These are phyloP conservation scores for Cyaniris semiargus DNA, from an alignment of 2,888 invertebrate genomes.

Conservation along the genomic window DNA sequence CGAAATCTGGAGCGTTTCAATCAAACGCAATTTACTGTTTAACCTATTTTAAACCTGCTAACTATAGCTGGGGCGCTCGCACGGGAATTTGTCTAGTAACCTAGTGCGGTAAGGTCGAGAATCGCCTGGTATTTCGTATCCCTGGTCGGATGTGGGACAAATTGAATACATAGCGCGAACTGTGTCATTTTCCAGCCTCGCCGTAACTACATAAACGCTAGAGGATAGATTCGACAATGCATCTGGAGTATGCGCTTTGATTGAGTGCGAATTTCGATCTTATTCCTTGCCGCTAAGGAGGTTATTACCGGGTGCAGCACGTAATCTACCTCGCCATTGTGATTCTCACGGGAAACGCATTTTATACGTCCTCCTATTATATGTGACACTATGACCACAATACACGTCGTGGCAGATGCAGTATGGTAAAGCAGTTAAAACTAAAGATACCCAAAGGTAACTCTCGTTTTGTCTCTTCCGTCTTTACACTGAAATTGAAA, in stretches of 20 bases:
- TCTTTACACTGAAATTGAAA: neutral
- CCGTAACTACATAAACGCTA: constrained; percentile 32
- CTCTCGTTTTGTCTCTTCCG: neutral
- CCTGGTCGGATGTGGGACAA: constrained; percentile 16
- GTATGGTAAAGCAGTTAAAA: too few species aligned
- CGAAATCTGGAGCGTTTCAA: constrained; percentile 66
- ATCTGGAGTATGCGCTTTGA: neutral
- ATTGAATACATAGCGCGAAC: constrained; percentile 33
- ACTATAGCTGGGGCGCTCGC: constrained; percentile 33
- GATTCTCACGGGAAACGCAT: neutral
- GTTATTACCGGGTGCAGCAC: neutral
- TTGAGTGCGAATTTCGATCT: neutral
- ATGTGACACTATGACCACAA: neutral
- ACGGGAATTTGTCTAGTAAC: constrained; percentile 37
- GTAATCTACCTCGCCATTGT: neutral
- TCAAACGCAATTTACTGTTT: constrained; percentile 57
- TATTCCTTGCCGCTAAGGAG: neutral
- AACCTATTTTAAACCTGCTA: constrained; percentile 39
- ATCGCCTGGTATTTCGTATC: neutral
- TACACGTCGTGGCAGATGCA: too few species aligned
- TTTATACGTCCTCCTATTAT: neutral
- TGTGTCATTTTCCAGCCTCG: constrained; percentile 24
- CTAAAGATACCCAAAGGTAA: too few species aligned
- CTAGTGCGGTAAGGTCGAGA: constrained; percentile 14
- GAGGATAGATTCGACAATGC: constrained; percentile 11